Evolutionary conservation across 92 coral and sea anemone species (phyloP), one percentile per base, ranked within the genome.

Genomic region (Chrysogorgia sp.): DNA sequence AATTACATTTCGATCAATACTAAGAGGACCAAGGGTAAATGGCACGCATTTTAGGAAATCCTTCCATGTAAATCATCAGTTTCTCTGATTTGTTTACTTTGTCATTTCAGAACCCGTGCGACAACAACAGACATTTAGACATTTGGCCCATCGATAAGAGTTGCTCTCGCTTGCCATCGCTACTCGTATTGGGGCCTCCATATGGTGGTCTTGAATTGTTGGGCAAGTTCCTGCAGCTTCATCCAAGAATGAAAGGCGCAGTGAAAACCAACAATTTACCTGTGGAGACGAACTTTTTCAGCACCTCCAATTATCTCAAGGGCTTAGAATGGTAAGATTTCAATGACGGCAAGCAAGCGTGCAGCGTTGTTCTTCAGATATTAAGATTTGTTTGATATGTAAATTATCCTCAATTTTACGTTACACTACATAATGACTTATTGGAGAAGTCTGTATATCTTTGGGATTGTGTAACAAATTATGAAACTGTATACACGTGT

Each of bases 181-280:
- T 93, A 84, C 85, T 91, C 43, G 90, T 88, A 69, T 87, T 91
- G 53, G 98, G 96, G 75, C 97, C 98, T 4, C 98, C 98, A 7
- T 89, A 88, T 50, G 98, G 98, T 23, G 98, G 98, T 58, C 93
- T 91, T 78, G 90, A 86, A 68, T 81, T 89, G 50, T 79, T 93
- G 8, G 87, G 82, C 22, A 67, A 81, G 19, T 88, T 93, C 23
- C 77, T 93, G 49, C 90, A 83, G 23, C 87, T 89, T 12, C 96
- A 93, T 74, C 93, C 96, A 34, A 92, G 86, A 40, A 76, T 93
- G 66, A 87, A 85, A 65, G 81, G 69, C 13, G 63, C 84, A 67
- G 60, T 30, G 48, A 50, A 31, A 28, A 23, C 69, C 1, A 85
- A 86, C 74, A 85, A 76, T 34, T 43, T 43, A n/a, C 64, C 85